These are phyloP conservation scores for Fregetta grallaria DNA, from an alignment of 2,113 vertebrate genomes.

Conservation along the genomic window DNA sequence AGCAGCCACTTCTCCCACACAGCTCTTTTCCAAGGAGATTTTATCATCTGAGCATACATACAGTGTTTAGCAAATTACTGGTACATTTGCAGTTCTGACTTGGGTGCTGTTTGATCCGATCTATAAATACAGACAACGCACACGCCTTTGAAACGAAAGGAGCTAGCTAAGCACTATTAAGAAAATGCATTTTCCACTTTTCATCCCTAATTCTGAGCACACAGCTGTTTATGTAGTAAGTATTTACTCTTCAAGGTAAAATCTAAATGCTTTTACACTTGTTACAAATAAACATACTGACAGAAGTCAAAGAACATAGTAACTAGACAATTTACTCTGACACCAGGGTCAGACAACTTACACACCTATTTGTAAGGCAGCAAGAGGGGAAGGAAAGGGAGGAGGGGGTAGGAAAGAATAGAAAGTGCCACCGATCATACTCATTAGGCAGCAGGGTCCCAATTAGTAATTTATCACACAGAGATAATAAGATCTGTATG, in stretches of 20 bases:
- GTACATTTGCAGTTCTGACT: neutral
- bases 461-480: constrained; percentile 4
- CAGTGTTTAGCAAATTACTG: neutral
- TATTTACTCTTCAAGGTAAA: neutral
- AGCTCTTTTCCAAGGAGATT: neutral
- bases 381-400: neutral
- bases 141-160: neutral
- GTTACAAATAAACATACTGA: neutral
- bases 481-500: neutral
- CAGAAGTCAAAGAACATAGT: neutral
- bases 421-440: neutral
- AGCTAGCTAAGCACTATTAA: neutral
- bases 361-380: neutral
- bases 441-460: neutral
- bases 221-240: neutral
- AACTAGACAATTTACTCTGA: neutral
- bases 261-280: neutral
- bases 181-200: neutral
- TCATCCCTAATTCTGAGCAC: neutral
- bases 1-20: neutral
- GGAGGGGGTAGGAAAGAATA: neutral
- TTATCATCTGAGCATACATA: neutral
- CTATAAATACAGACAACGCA: neutral
- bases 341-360: neutral
- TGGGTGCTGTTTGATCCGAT: neutral